Conservation (phyloP, 2,888 invertebrate genomes). For the Netelia fuscicornis region DNA sequence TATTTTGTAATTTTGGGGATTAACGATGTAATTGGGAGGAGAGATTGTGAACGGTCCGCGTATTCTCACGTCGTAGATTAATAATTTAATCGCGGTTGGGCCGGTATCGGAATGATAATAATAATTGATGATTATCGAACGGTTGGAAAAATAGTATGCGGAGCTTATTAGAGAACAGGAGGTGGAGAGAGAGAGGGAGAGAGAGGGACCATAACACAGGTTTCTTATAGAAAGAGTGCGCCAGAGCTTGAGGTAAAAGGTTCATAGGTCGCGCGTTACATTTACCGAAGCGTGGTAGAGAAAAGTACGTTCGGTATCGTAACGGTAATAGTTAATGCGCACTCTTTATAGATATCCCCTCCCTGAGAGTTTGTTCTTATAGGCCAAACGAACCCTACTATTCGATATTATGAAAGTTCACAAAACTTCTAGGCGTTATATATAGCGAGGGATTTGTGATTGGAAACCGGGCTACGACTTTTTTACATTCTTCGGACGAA, state of each 20-base stretch:
- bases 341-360: conserved; percentile 33
- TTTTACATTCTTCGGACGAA: not conserved
- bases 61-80: not conserved
- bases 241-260: conserved; percentile 35
- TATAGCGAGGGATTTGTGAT: not conserved
- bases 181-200: not conserved
- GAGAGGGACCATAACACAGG: not conserved
- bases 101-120: not conserved
- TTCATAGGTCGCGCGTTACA: conserved; percentile 51
- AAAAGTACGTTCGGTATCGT: conserved; percentile 3
- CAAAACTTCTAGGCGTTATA: not conserved
- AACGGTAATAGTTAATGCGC: conserved; percentile 22
- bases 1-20: no score
- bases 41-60: no score
- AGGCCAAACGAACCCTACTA: not conserved
- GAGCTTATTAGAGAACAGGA: conserved; percentile 12
- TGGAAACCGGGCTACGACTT: not conserved
- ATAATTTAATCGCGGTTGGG: not conserved
- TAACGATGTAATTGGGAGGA: no score
- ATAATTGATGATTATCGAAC: conserved; percentile 23
- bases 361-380: not conserved
- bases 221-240: not conserved
- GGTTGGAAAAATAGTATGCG: conserved; percentile 5
- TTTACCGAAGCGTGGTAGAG: conserved; percentile 15
- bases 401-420: conserved; percentile 37